phyloP scores from a whole-genome alignment of 2,113 vertebrate genomes.

The Mesitornis unicolor region DNA sequence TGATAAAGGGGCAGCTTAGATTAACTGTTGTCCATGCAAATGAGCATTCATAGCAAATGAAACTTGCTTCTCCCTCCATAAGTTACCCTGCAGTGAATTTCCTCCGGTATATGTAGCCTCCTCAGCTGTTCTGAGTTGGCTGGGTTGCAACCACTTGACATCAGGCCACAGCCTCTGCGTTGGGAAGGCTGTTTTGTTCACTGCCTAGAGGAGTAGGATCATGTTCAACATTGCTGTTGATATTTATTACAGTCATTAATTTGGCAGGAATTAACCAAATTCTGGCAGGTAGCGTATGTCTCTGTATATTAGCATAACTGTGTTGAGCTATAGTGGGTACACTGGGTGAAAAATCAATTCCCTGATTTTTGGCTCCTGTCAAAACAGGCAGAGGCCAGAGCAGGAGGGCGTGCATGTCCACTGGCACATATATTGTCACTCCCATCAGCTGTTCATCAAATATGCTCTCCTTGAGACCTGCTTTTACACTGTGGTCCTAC shows the following conservation, averaged over 20 bases:
- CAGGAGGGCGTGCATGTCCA: not conserved
- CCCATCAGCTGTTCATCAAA: not conserved
- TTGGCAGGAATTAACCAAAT: constrained; percentile 37
- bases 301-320: not conserved
- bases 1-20: not conserved
- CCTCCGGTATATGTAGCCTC: not conserved
- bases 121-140: constrained; percentile 9
- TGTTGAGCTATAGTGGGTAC: not conserved
- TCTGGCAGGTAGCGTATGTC: constrained; percentile 26
- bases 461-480: not conserved
- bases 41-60: not conserved
- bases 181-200: constrained; percentile 22
- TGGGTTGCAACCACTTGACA: constrained; percentile 14
- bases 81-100: not conserved
- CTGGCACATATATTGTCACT: not conserved
- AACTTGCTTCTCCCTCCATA: not conserved
- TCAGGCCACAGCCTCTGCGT: not conserved
- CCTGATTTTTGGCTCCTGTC: not conserved
- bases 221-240: constrained; percentile 8
- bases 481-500: not conserved
- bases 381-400: not conserved
- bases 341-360: not conserved
- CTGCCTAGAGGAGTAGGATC: constrained; percentile 29
- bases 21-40: not conserved
- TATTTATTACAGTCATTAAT: constrained; percentile 53